Conservation (phyloP, 2,797 vertebrate genomes). For the Chlorospingus flavigularis region DNA sequence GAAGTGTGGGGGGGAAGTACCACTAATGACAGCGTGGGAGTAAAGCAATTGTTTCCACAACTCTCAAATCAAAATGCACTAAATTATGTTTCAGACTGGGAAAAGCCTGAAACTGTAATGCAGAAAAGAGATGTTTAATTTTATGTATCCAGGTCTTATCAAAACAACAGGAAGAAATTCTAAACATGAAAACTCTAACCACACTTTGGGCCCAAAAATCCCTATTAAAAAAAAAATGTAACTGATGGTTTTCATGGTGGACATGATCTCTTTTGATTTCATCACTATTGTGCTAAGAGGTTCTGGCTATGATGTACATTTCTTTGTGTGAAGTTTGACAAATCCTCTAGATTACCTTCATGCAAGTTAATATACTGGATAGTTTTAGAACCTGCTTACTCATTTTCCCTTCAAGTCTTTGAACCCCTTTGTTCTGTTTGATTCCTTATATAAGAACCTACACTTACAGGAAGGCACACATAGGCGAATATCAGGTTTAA, state of each 20-base stretch:
- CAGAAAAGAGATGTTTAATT: neutral
- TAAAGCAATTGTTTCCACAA: constrained; percentile 31
- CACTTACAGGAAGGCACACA: neutral
- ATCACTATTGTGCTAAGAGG: neutral
- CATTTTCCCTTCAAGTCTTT: neutral
- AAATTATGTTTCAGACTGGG: neutral
- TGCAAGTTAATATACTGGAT: neutral
- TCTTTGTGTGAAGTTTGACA: neutral
- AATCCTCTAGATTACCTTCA: neutral
- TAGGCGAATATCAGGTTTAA: neutral
- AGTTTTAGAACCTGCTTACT: neutral
- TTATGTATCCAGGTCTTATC: neutral
- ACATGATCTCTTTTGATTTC: neutral
- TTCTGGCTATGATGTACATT: neutral
- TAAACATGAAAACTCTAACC: neutral
- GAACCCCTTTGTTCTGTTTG: neutral
- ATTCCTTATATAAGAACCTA: neutral
- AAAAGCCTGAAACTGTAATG: neutral
- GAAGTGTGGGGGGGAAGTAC: neutral
- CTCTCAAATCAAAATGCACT: neutral
- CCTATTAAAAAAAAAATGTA: neutral
- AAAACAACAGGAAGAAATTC: neutral
- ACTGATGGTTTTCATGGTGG: neutral
- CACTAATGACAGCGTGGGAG: neutral
- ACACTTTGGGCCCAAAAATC: neutral